Evolutionary conservation across 2,113 vertebrate genomes (phyloP).

Genomic region (Lepidothrix coronata): DNA sequence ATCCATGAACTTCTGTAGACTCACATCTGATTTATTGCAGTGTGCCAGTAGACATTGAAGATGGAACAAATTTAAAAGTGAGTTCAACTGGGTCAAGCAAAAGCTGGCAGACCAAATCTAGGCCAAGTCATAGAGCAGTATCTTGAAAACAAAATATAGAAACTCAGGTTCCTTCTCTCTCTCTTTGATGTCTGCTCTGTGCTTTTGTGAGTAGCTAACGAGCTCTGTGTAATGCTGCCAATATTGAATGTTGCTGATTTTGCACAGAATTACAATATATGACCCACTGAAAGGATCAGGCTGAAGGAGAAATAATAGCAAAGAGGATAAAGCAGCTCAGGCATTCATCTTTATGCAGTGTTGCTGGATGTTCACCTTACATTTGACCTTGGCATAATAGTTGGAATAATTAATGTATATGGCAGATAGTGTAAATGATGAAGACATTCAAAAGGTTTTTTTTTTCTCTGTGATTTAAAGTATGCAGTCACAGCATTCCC

Average conservation of each 20-base stretch:
- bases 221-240: conserved; percentile 40
- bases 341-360: neutral
- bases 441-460: neutral
- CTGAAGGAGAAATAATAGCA: conserved; percentile 13
- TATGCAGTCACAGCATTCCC: neutral
- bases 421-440: neutral
- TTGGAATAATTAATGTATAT: neutral
- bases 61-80: neutral
- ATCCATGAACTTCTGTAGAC: neutral
- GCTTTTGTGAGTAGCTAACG: conserved; percentile 46
- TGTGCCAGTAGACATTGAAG: neutral
- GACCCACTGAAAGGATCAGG: neutral
- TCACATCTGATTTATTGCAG: neutral
- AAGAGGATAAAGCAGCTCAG: conserved; percentile 18
- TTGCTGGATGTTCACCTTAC: neutral
- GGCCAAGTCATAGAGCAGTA: neutral
- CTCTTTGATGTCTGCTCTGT: conserved; percentile 48
- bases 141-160: conserved; percentile 34
- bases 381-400: neutral
- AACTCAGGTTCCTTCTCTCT: conserved; percentile 17
- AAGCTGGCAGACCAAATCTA: conserved; percentile 27
- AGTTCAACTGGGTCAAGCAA: neutral
- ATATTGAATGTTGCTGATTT: conserved; percentile 46
- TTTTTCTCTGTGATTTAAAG: neutral
- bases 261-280: conserved; percentile 15